phyloP scores from a whole-genome alignment of 1,140 invertebrate genomes.

The Apis cerana region DNA sequence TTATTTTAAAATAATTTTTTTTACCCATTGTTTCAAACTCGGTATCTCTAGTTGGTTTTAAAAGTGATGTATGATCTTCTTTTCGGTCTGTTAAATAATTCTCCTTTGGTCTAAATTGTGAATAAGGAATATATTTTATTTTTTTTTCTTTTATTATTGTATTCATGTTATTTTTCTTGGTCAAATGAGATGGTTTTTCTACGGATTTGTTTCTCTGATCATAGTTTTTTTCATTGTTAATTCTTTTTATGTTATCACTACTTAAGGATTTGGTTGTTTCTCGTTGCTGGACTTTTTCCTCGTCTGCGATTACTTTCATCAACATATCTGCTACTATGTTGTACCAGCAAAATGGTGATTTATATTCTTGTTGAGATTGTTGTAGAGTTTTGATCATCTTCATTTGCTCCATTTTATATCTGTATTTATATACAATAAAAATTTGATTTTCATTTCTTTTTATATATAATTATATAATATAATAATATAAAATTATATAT shows the following conservation, averaged over 20 bases:
- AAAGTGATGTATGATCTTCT: background rate
- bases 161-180: background rate
- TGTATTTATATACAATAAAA: conserved; percentile 20
- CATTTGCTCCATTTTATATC: conserved; percentile 66
- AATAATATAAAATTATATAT: too few species aligned
- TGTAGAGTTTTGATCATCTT: conserved; percentile 56
- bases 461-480: too few species aligned
- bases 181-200: background rate
- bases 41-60: conserved; percentile 9
- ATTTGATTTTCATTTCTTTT: background rate
- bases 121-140: conserved; percentile 12
- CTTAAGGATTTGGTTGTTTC: conserved; percentile 15
- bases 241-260: conserved; percentile 10
- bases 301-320: conserved; percentile 56
- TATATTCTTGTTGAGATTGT: conserved; percentile 52
- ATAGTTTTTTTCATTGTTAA: too few species aligned
- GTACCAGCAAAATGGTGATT: conserved; percentile 65
- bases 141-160: background rate
- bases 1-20: background rate
- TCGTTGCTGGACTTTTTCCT: background rate
- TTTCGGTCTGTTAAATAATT: background rate
- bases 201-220: conserved; percentile 1
- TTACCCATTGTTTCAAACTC: conserved; percentile 24
- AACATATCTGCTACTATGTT: conserved; percentile 67
- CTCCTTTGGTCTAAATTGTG: background rate